A percentile compares a stretch with the other conserved stretches of the same genome.
These are phyloP conservation scores for Ips nitidus DNA, from an alignment of 1,140 invertebrate species.

Conservation along the genomic window DNA sequence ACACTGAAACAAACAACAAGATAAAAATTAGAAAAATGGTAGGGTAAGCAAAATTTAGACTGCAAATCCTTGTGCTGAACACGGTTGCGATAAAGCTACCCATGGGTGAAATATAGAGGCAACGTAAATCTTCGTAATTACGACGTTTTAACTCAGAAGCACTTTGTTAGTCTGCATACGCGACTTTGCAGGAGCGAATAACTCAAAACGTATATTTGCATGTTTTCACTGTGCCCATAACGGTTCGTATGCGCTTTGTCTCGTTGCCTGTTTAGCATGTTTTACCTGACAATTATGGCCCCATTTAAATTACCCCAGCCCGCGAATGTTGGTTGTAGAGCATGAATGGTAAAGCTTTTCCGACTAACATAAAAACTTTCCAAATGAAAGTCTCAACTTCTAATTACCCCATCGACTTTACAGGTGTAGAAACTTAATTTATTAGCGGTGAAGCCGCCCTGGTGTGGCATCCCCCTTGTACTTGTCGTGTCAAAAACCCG, in stretches of 20 bases:
- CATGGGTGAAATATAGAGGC: constrained; percentile 3
- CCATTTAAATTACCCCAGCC: background rate
- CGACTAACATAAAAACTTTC: constrained; percentile 2
- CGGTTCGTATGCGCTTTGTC: constrained; percentile 6
- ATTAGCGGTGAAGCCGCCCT: constrained; percentile 12
- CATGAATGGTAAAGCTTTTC: background rate
- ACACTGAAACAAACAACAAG: too few relatives aligned
- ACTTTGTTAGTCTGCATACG: constrained; percentile 6
- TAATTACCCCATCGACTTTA: constrained; percentile 25
- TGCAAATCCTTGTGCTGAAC: too few relatives aligned
- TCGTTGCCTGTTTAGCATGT: constrained; percentile 3
- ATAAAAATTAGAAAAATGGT: too few relatives aligned
- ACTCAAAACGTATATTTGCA: constrained; percentile 5
- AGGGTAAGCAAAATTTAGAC: background rate
- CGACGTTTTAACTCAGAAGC: constrained; percentile 14
- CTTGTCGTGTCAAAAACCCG: constrained; percentile 25
- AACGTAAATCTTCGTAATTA: constrained; percentile 11
- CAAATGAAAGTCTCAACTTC: background rate
- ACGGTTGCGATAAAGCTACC: background rate
- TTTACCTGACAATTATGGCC: constrained; percentile 6
- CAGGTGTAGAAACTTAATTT: constrained; percentile 24
- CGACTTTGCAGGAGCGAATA: constrained; percentile 7
- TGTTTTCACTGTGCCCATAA: constrained; percentile 5
- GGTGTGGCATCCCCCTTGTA: constrained; percentile 5
- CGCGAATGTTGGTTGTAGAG: background rate